A percentile compares a stretch with the other conserved stretches of the same genome.
Evolutionary conservation across 2,888 invertebrate species (phyloP).

Genomic region (Chalcosyrphus nemorum): DNA sequence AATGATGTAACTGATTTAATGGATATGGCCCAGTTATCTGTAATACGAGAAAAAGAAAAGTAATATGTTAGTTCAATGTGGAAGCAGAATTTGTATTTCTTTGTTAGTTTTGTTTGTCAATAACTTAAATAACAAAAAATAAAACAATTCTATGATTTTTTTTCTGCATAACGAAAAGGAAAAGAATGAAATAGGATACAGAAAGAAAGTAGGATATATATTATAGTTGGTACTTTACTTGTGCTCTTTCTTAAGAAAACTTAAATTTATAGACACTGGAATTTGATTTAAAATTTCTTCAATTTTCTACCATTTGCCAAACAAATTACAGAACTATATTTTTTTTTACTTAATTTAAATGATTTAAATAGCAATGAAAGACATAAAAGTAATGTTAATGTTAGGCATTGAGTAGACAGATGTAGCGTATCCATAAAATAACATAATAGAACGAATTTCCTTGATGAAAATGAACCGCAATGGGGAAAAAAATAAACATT

Average conservation of each 20-base stretch:
- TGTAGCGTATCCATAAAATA: background rate
- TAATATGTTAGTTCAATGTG: slow-evolving; percentile 53
- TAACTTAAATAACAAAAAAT: slow-evolving; percentile 2
- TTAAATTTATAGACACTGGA: background rate
- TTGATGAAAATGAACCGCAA: slow-evolving; percentile 7
- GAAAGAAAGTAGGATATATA: background rate
- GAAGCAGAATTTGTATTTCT: too few relatives aligned
- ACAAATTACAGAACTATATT: background rate
- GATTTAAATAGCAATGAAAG: background rate
- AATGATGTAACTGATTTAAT: slow-evolving; percentile 81
- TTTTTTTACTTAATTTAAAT: background rate
- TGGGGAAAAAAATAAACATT: background rate
- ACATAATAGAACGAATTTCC: background rate
- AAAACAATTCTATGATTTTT: background rate
- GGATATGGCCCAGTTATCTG: slow-evolving; percentile 79
- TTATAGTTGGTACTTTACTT: slow-evolving; percentile 44
- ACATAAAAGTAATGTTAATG: background rate
- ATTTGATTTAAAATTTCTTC: background rate
- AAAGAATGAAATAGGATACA: slow-evolving; percentile 3
- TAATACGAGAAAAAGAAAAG: slow-evolving; percentile 70
- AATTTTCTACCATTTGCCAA: background rate
- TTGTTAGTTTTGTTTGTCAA: background rate
- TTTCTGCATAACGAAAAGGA: background rate
- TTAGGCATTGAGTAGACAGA: background rate
- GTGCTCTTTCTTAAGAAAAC: slow-evolving; percentile 59